A percentile compares a stretch with the other conserved stretches of the same genome.
Conservation (phyloP, 37 sponge, comb jelly and placozoan genomes). For the Lycopodina hypogea region DNA sequence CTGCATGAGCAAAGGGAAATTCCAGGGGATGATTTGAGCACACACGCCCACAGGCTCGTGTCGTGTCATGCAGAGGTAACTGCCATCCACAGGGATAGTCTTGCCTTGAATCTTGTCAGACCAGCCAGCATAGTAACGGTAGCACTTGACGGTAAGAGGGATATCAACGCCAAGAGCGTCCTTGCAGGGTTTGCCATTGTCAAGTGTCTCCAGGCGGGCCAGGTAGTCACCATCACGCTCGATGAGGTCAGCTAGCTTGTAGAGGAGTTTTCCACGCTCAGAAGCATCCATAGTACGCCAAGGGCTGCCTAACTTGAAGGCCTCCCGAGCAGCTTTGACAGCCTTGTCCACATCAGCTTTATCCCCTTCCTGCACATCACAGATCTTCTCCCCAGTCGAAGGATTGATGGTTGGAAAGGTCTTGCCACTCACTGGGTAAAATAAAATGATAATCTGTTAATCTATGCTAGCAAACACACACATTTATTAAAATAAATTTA, state of each 20-base stretch:
- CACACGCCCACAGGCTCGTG: conserved; percentile 96
- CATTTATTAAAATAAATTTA: no score
- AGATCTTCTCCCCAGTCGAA: conserved; percentile 89
- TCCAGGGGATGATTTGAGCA: conserved; percentile 99
- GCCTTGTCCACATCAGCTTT: conserved; percentile 97
- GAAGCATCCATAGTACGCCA: conserved; percentile 99
- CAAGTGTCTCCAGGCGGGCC: conserved; percentile 90
- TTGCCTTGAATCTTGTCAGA: conserved; percentile 98
- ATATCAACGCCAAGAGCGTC: conserved; percentile 71
- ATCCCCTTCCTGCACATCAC: conserved; percentile 95
- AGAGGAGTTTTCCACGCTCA: conserved; percentile 78
- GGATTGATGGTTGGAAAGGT: conserved; percentile 96
- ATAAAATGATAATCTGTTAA: no score
- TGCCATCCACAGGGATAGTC: conserved; percentile 92
- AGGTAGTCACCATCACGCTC: conserved; percentile 94
- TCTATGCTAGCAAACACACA: no score
- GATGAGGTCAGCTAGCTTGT: conserved; percentile 92
- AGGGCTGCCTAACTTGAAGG: conserved; percentile 83
- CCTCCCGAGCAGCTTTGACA: conserved; percentile 87
- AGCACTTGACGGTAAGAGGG: conserved; percentile 72
- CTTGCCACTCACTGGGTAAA: conserved; percentile 74
- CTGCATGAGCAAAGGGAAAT: conserved; percentile 97
- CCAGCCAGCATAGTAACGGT: conserved; percentile 98
- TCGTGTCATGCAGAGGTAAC: conserved; percentile 79
- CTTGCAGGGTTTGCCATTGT: conserved; percentile 94